Evolutionary conservation across 2,888 invertebrate species (phyloP), one percentile per base, ranked within the genome.

Genomic region (Yponomeuta malinellus): DNA sequence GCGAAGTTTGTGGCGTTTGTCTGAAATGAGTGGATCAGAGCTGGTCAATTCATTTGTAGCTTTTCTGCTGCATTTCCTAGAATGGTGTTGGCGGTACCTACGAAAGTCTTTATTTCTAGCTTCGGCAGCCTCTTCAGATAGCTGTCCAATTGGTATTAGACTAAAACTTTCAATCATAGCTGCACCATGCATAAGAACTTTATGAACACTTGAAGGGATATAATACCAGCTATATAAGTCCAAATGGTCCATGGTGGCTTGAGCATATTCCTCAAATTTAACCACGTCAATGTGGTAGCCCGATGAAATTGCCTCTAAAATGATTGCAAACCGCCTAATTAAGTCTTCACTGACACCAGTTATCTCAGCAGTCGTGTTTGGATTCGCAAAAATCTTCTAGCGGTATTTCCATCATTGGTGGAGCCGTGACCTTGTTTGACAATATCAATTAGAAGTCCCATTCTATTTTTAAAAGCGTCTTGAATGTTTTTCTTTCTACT

Each of bases 161-260:
- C 15, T 63, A 59, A 73, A 72, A n/a, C 31, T 10, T 6, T 69
- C 66, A 29, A 74, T 74, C 31, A 74, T 75, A 4, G 73, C 73
- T 2, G 72, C 73, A n/a, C 74, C 73, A 71, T 75, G 75, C 4
- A 74, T 70, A 10, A 74, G 65, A 12, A 76, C 8, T 37, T 72
- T 75, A 64, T 76, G 73, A 2, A 74, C 72, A 2, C 73, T 75
- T 64, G 73, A 70, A 10, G 74, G 66, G 73, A 75, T 75, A 52
- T 73, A 69, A 69, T 73, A 74, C 75, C 75, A 75, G 48, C 70
- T 33, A 52, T 76, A 74, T 33, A 73, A 71, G 52, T 71, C 72
- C 3, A 75, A 68, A 66, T 74, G 71, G 66, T 75, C 64, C 10
- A 71, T 72, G n/a, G 73, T 76, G 43, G 63, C n/a, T 0, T 23